Conservation (phyloP, 2,888 invertebrate genomes). For the Andrena bucephala region DNA sequence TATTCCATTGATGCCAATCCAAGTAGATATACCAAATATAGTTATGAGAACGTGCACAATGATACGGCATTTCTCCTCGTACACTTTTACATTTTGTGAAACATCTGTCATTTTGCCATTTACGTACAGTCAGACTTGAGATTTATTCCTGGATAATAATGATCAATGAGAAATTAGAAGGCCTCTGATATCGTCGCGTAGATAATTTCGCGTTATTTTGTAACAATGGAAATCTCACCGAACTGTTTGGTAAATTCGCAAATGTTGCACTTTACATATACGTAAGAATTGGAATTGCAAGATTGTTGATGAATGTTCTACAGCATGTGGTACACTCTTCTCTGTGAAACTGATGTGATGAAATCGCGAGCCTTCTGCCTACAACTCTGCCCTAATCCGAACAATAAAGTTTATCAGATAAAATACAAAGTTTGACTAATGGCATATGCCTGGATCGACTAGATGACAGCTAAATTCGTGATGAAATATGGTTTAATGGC, state of each 20-base stretch:
- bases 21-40: slow-evolving; percentile 92
- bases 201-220: background rate
- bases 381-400: slow-evolving; percentile 45
- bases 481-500: slow-evolving; percentile 12
- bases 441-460: slow-evolving; percentile 20
- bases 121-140: background rate
- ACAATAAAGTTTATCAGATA: slow-evolving; percentile 69
- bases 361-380: slow-evolving; percentile 20
- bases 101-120: slow-evolving; percentile 39
- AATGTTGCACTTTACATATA: background rate
- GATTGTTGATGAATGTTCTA: slow-evolving; percentile 13
- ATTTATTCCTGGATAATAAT: slow-evolving; percentile 30
- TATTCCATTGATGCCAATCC: slow-evolving; percentile 94
- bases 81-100: background rate
- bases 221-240: slow-evolving; percentile 29
- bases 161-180: slow-evolving; percentile 3
- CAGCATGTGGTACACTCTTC: slow-evolving; percentile 16
- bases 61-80: slow-evolving; percentile 7
- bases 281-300: background rate
- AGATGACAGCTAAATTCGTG: slow-evolving; percentile 9
- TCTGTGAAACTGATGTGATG: slow-evolving; percentile 39
- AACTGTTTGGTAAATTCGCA: slow-evolving; percentile 7
- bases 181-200: background rate
- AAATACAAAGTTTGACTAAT: slow-evolving; percentile 41
- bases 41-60: slow-evolving; percentile 90